Conservation (phyloP, 2,113 vertebrate species). For the Trematocara stigmaticum region DNA sequence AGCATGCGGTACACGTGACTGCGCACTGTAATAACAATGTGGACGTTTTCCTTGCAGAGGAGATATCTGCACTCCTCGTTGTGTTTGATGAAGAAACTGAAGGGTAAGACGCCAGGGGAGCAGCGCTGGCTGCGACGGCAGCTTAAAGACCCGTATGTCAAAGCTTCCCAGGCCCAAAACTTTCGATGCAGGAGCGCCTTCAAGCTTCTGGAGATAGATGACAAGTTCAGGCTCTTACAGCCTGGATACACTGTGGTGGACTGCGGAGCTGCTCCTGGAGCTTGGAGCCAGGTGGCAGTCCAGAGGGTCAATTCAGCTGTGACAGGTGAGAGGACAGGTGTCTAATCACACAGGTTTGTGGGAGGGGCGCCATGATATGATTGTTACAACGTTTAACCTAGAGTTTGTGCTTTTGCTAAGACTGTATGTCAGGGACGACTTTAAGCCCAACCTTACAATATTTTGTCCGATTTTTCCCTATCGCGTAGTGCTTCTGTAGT, state of each 20-base stretch:
- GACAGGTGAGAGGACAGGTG: constrained; percentile 70
- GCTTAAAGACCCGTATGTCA: constrained; percentile 85
- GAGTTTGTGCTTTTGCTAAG: background rate
- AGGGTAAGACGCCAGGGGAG: constrained; percentile 67
- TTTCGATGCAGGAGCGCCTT: constrained; percentile 93
- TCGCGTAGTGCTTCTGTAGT: background rate
- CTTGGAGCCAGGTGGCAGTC: constrained; percentile 93
- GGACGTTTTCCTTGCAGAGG: background rate
- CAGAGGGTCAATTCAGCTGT: constrained; percentile 83
- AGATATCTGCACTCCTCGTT: constrained; percentile 61
- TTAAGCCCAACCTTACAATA: background rate
- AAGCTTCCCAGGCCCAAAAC: constrained; percentile 72
- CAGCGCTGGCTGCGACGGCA: constrained; percentile 84
- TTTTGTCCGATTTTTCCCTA: background rate
- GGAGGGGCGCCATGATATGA: background rate
- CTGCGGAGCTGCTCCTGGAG: constrained; percentile 90
- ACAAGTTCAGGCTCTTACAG: constrained; percentile 73
- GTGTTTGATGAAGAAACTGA: constrained; percentile 50
- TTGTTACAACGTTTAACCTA: background rate
- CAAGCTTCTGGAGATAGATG: constrained; percentile 87
- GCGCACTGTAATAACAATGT: background rate
- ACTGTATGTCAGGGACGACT: background rate
- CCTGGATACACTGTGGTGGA: constrained; percentile 84
- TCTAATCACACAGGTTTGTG: background rate
- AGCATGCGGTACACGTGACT: fast-evolving